These are phyloP conservation scores for Urocolius indicus DNA, from an alignment of 2,113 vertebrate genomes.

Conservation along the genomic window DNA sequence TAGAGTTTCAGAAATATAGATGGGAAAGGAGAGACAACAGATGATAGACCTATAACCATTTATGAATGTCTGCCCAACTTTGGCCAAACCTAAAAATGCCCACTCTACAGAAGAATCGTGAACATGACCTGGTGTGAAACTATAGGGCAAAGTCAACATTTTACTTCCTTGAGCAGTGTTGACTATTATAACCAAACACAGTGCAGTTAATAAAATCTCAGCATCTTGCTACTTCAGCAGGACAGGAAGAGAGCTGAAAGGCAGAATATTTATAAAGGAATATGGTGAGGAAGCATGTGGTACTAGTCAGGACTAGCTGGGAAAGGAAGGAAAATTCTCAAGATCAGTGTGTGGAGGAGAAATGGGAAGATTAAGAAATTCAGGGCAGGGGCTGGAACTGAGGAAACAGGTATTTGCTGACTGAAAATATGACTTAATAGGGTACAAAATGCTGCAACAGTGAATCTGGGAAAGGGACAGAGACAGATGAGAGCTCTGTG, in stretches of 20 bases:
- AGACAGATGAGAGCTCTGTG: not conserved
- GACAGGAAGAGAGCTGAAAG: not conserved
- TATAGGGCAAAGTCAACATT: not conserved
- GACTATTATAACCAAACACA: not conserved
- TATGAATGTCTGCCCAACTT: not conserved
- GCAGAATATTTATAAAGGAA: not conserved
- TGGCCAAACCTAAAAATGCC: not conserved
- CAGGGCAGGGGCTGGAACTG: fast-evolving
- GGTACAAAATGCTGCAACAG: not conserved
- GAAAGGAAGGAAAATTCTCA: not conserved
- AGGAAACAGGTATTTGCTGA: not conserved
- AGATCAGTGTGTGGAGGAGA: not conserved
- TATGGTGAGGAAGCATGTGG: not conserved
- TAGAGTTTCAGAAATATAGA: not conserved
- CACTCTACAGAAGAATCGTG: not conserved
- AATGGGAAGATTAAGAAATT: not conserved
- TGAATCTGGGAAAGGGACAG: not conserved
- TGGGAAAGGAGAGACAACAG: not conserved
- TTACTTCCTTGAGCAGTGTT: not conserved
- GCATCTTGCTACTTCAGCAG: not conserved
- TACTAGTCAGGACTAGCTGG: not conserved
- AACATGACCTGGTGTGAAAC: not conserved
- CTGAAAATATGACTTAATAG: not conserved
- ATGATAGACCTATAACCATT: not conserved
- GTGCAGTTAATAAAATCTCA: not conserved